Evolutionary conservation across 2,797 vertebrate genomes (phyloP).

Genomic region (Gymnothorax reevesii): DNA sequence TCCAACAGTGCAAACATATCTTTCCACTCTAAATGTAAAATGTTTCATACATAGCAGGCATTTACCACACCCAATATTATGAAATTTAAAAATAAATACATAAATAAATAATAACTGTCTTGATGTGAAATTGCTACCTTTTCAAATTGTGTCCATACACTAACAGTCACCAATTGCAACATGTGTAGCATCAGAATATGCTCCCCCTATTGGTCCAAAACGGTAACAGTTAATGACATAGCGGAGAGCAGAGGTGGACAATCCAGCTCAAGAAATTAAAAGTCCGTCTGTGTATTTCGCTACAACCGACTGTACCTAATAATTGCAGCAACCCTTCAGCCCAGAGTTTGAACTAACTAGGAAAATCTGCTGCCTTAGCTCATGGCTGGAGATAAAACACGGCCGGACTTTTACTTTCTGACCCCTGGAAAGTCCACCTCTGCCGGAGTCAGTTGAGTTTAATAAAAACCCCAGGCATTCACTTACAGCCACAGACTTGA

Average conservation of each 20-base stretch:
- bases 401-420: too few relatives aligned
- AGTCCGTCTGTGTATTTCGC: too few relatives aligned
- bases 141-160: too few relatives aligned
- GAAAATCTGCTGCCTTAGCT: too few relatives aligned
- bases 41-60: neutral
- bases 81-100: neutral
- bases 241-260: too few relatives aligned
- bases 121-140: neutral
- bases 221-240: neutral
- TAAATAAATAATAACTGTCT: too few relatives aligned
- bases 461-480: neutral
- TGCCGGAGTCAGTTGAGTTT: neutral
- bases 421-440: too few relatives aligned
- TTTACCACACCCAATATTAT: neutral
- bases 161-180: neutral
- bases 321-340: too few relatives aligned
- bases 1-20: neutral
- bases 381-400: too few relatives aligned
- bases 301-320: too few relatives aligned
- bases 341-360: too few relatives aligned
- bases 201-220: conserved; percentile 12
- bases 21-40: neutral
- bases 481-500: conserved; percentile 97
- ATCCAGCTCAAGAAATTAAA: too few relatives aligned
- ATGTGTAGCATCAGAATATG: neutral